Evolutionary conservation across 2,888 invertebrate genomes (phyloP).

Genomic region (Caradrina clavipalpis): DNA sequence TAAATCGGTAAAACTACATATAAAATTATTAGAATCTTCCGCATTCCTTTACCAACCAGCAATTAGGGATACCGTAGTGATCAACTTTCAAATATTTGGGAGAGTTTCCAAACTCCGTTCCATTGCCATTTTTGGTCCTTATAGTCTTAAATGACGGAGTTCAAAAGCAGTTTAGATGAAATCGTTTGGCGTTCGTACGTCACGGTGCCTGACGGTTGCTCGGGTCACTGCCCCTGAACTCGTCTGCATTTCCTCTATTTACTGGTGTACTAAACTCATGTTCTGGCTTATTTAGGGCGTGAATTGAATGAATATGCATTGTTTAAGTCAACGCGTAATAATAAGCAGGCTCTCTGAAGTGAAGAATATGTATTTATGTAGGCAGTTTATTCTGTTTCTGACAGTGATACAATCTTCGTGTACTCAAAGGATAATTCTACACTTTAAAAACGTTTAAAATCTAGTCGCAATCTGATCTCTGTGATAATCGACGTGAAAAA

Average conservation of each 20-base stretch:
- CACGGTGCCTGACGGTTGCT: conserved; percentile 79
- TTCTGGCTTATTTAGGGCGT: conserved; percentile 79
- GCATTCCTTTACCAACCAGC: conserved; percentile 49
- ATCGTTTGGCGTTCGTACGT: conserved; percentile 67
- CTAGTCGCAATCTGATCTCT: no score
- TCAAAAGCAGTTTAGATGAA: conserved; percentile 57
- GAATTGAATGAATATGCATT: conserved; percentile 69
- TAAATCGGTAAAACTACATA: conserved; percentile 51
- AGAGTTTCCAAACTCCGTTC: conserved; percentile 15
- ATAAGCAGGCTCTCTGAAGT: conserved; percentile 33
- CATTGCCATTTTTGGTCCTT: conserved; percentile 22
- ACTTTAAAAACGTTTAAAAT: no score
- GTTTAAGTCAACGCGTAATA: conserved; percentile 55
- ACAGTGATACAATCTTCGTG: conserved; percentile 8
- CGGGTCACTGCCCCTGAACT: conserved; percentile 89
- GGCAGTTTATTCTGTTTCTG: conserved; percentile 7
- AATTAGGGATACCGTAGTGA: conserved; percentile 36
- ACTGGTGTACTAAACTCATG: conserved; percentile 71
- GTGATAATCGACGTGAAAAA: no score
- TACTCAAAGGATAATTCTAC: not conserved
- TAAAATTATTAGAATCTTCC: conserved; percentile 38
- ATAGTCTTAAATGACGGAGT: conserved; percentile 45
- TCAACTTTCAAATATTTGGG: conserved; percentile 39
- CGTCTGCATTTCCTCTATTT: conserved; percentile 82
- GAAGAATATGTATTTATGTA: conserved; percentile 40